Evolutionary conservation across 2,797 vertebrate genomes (phyloP).

Genomic region (Xenops minutus): DNA sequence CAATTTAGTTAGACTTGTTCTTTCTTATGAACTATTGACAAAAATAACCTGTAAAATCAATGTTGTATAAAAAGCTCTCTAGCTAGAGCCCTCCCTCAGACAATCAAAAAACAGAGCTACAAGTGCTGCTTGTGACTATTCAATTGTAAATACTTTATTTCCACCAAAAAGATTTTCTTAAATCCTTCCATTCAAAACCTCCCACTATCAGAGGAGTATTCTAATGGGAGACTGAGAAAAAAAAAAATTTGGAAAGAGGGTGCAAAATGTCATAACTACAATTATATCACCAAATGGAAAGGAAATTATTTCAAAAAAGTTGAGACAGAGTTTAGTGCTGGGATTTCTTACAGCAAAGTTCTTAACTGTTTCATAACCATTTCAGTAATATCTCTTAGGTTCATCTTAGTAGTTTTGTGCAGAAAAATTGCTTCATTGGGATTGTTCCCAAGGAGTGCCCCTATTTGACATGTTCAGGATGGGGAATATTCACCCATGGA

Average conservation of each 20-base stretch:
- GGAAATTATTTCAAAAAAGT: neutral
- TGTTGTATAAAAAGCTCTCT: neutral
- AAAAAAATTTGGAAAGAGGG: neutral
- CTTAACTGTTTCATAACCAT: neutral
- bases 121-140: neutral
- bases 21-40: neutral
- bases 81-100: neutral
- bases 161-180: neutral
- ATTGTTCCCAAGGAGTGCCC: neutral
- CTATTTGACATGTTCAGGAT: neutral
- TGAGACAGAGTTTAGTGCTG: neutral
- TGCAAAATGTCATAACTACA: neutral
- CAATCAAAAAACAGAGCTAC: neutral
- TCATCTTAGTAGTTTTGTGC: neutral
- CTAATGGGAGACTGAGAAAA: neutral
- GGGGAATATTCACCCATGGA: neutral
- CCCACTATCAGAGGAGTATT: too few species aligned
- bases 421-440: neutral
- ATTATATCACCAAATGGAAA: neutral
- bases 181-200: too few species aligned
- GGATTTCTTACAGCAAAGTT: neutral
- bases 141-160: neutral
- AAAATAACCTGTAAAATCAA: neutral
- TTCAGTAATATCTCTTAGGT: neutral
- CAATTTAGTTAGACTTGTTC: neutral